Base-by-base conservation (phyloP, 2,113 vertebrate genomes). In the Psilopogon haemacephalus region DNA sequence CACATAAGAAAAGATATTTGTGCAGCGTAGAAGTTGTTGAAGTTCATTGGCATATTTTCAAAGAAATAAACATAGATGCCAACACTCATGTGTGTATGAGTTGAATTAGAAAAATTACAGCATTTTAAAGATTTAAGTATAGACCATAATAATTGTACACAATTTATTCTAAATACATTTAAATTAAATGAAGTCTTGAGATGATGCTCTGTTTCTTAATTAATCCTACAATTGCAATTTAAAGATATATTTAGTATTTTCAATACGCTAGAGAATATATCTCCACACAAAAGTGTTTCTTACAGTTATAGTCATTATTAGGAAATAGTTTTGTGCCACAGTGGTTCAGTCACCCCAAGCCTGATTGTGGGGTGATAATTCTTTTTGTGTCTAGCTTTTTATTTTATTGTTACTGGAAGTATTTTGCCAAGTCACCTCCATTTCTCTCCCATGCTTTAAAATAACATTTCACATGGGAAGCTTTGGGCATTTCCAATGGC, bases 391-490 rank as follows among this genome's bases (percentile, higher is more conserved):
- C 52, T 68, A 15, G n/a, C 19, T 78, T 69, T 84, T 73, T 90
- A 56, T 78, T 91, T 91, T 73, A 80, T 75, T 77, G 59, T 88
- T 90, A 85, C 75, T 94, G 64, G n/a, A 38, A 86, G 8, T 88
- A 84, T 90, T 95, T 95, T 86, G 82, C 90, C 70, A 69, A 78
- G 84, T 96, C 84, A 87, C 87, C 58, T 63, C 80, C 69, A 46
- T 91, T 94, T 94, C 74, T 90, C 69, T 92, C 62, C 33, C 28
- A 86, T 87, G 42, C 92, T 96, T 86, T 94, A 86, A 93, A 96
- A 94, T 92, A 96, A 68, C 75, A 86, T 96, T 95, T 91, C 93
- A 83, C 77, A 52, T 87, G 81, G 84, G 91, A 80, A 83, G 71
- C 44, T 54, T 85, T 95, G 95, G 85, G 90, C 75, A 94, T 95